Percentiles rank a stretch among this genome's conserved stretches.
Evolutionary conservation across 1,140 invertebrate genomes (phyloP).

Genomic region (Drosophila tristis): DNA sequence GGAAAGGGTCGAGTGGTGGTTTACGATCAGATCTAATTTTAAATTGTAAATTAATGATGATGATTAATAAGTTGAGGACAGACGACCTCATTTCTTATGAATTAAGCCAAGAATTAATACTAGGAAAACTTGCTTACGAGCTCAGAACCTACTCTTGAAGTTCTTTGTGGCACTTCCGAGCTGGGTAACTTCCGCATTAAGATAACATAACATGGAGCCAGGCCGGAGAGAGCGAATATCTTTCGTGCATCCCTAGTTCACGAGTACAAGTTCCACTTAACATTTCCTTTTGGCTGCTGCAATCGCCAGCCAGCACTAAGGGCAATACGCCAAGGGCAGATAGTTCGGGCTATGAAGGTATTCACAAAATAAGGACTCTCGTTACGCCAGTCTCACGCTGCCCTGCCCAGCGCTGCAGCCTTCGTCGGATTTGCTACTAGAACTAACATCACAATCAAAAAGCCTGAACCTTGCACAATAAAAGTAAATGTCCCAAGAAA

Average conservation of each 20-base stretch:
- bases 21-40: constrained; percentile 41
- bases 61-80: no score
- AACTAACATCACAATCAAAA: constrained; percentile 59
- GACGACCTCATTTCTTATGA: no score
- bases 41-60: constrained; percentile 63
- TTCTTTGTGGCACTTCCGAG: no score
- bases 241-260: constrained; percentile 50
- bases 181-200: constrained; percentile 47
- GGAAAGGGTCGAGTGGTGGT: constrained; percentile 25
- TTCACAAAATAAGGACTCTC: constrained; percentile 17
- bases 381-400: background rate
- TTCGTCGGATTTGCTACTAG: constrained; percentile 1
- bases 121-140: constrained; percentile 31
- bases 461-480: constrained; percentile 60
- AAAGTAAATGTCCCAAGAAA: constrained; percentile 52
- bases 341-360: no score
- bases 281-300: constrained; percentile 39
- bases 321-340: background rate
- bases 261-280: constrained; percentile 27
- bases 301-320: constrained; percentile 38
- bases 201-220: constrained; percentile 54
- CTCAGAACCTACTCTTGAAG: constrained; percentile 10
- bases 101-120: constrained; percentile 51
- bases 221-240: constrained; percentile 32
- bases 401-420: constrained; percentile 26